phyloP scores from a whole-genome alignment of 2,113 vertebrate genomes.

The Hypomesus transpacificus region DNA sequence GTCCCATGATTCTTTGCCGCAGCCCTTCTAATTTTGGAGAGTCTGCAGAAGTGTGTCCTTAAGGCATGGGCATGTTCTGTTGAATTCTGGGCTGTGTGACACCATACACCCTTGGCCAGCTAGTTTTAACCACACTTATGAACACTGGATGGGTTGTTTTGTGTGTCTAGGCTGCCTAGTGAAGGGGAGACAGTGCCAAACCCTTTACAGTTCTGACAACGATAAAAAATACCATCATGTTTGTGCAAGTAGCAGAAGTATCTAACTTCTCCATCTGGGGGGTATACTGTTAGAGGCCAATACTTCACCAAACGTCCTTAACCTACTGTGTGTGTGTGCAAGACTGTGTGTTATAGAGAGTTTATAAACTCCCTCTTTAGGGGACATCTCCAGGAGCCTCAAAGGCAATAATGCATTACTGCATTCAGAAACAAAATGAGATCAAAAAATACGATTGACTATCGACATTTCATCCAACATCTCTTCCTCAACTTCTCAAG shows the following conservation, averaged over 20 bases:
- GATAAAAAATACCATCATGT: slow-evolving; percentile 9
- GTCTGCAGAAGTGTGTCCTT: not conserved
- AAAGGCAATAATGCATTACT: slow-evolving; percentile 76
- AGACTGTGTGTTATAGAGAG: too few species aligned
- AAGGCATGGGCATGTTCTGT: not conserved
- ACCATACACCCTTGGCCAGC: not conserved
- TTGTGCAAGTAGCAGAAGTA: slow-evolving; percentile 16
- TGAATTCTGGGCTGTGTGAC: slow-evolving; percentile 1
- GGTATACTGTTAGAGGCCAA: not conserved
- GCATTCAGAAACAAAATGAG: slow-evolving; percentile 75
- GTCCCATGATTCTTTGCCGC: slow-evolving; percentile 22
- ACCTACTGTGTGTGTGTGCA: not conserved
- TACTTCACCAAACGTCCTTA: not conserved
- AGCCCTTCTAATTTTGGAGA: not conserved
- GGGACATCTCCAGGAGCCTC: not conserved
- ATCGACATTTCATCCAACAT: too few species aligned
- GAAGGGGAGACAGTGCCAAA: not conserved
- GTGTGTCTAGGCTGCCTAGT: not conserved
- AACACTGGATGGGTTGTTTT: not conserved
- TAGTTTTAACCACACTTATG: not conserved
- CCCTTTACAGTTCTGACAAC: not conserved
- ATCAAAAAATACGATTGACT: slow-evolving; percentile 63
- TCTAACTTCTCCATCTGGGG: slow-evolving; percentile 8
- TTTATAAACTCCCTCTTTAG: not conserved
- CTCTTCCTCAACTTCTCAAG: slow-evolving; percentile 68